Percentiles rank a stretch among this genome's conserved stretches.
These are phyloP conservation scores for Thamnaconus septentrionalis DNA, from an alignment of 2,113 vertebrate genomes.

Conservation along the genomic window DNA sequence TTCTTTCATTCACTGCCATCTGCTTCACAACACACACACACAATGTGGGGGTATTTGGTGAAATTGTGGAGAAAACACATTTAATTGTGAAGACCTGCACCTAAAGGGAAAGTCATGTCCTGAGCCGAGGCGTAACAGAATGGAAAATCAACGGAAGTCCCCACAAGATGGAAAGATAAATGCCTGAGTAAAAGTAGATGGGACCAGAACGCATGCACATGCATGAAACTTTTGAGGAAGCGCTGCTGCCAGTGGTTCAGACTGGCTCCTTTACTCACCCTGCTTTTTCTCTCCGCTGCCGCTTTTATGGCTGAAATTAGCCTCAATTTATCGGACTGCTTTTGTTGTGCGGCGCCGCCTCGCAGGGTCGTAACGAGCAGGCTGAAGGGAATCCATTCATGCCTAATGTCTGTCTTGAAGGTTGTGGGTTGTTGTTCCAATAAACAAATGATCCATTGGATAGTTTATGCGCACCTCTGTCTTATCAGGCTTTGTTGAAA, in stretches of 20 bases:
- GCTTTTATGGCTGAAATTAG: slow-evolving; percentile 50
- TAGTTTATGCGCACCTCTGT: slow-evolving; percentile 32
- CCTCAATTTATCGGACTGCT: slow-evolving; percentile 33
- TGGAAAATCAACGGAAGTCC: too few species aligned
- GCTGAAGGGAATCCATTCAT: slow-evolving; percentile 34
- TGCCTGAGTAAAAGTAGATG: too few species aligned
- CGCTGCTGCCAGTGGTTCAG: slow-evolving; percentile 24
- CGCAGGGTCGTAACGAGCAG: slow-evolving; percentile 44
- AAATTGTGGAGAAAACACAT: too few species aligned
- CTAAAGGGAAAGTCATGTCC: too few species aligned
- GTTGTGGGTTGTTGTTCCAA: slow-evolving; percentile 34
- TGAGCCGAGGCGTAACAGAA: too few species aligned
- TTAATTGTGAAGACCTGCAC: too few species aligned
- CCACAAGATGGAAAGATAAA: too few species aligned
- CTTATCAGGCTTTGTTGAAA: slow-evolving; percentile 26
- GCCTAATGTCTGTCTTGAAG: slow-evolving; percentile 25
- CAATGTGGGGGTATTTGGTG: not conserved
- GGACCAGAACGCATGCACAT: too few species aligned
- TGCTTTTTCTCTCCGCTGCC: slow-evolving; percentile 37
- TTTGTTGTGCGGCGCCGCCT: slow-evolving; percentile 58
- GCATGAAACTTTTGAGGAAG: slow-evolving; percentile 34
- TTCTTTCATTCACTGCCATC: slow-evolving; percentile 40
- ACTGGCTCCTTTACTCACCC: slow-evolving; percentile 38
- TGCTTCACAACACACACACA: slow-evolving; percentile 27
- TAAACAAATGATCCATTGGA: slow-evolving; percentile 46